Conservation (phyloP, 1,140 invertebrate species). For the Tetranychus cinnabarinus region DNA sequence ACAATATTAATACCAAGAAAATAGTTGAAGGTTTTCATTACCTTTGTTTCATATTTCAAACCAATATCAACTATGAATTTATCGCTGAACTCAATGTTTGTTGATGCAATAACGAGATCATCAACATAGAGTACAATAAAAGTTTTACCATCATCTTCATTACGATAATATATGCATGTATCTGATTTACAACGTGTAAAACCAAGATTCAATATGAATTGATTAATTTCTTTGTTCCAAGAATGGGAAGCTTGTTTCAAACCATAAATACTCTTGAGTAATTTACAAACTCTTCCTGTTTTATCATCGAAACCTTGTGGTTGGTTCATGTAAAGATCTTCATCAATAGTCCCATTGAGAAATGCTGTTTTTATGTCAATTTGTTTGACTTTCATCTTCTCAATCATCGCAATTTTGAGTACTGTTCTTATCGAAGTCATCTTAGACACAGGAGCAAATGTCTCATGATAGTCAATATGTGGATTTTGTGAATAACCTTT, state of each 20-base stretch:
- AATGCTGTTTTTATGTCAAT: slow-evolving; percentile 8
- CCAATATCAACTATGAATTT: slow-evolving; percentile 1
- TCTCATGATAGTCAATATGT: slow-evolving; percentile 8
- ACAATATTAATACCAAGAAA: slow-evolving; percentile 5
- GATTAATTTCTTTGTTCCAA: slow-evolving; percentile 18
- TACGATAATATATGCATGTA: neutral
- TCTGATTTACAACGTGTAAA: neutral
- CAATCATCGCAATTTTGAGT: slow-evolving; percentile 8
- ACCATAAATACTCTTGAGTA: slow-evolving; percentile 22
- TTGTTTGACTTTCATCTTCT: neutral
- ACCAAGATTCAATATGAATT: neutral
- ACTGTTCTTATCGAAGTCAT: slow-evolving; percentile 18
- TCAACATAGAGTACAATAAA: slow-evolving; percentile 6
- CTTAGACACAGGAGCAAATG: slow-evolving; percentile 12
- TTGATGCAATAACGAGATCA: slow-evolving; percentile 3
- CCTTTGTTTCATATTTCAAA: slow-evolving; percentile 1
- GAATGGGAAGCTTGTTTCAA: slow-evolving; percentile 21
- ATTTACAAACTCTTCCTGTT: slow-evolving; percentile 10
- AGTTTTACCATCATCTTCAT: neutral
- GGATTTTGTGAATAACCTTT: slow-evolving; percentile 4
- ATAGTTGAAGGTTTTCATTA: neutral
- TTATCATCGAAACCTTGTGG: slow-evolving; percentile 3
- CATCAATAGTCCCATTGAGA: neutral
- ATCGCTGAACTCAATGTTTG: neutral
- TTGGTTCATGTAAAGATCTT: slow-evolving; percentile 3